These are phyloP conservation scores for Trichosurus vulpecula DNA, from an alignment of 2,797 vertebrate genomes.

Conservation along the genomic window DNA sequence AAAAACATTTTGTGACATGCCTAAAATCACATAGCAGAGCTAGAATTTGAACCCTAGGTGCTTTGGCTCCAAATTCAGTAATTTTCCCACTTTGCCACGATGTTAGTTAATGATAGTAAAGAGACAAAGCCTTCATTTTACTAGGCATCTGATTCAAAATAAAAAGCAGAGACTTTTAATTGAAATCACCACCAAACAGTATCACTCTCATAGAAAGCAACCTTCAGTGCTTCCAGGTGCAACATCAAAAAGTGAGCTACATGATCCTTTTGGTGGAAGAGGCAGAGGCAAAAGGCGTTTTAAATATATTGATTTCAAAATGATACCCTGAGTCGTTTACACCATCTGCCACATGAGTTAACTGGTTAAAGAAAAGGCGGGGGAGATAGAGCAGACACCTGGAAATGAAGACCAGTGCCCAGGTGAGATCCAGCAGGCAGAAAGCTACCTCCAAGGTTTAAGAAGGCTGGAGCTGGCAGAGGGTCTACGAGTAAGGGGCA, in stretches of 20 bases:
- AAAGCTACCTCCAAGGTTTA: not conserved
- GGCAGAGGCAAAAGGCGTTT: not conserved
- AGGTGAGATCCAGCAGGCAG: not conserved
- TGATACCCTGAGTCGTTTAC: not conserved
- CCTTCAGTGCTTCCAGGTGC: not conserved
- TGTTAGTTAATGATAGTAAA: not conserved
- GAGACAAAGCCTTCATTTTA: not conserved
- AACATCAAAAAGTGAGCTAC: not conserved
- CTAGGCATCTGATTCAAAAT: not conserved
- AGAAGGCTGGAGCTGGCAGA: not conserved
- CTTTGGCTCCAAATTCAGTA: not conserved
- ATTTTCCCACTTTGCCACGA: not conserved
- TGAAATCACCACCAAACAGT: not conserved
- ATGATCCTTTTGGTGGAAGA: not conserved
- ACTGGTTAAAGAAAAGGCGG: not conserved
- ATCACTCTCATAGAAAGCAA: not conserved
- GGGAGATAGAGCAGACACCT: not conserved
- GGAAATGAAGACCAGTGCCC: not conserved
- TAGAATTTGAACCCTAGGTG: not conserved
- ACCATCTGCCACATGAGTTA: not conserved
- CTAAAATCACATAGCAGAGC: not conserved
- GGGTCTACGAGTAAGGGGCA: not conserved
- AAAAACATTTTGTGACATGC: not conserved
- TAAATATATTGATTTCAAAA: constrained; percentile 17
- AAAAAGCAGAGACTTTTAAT: not conserved